Conservation (phyloP, 2,797 vertebrate genomes). For the Neoniphon sammara region DNA sequence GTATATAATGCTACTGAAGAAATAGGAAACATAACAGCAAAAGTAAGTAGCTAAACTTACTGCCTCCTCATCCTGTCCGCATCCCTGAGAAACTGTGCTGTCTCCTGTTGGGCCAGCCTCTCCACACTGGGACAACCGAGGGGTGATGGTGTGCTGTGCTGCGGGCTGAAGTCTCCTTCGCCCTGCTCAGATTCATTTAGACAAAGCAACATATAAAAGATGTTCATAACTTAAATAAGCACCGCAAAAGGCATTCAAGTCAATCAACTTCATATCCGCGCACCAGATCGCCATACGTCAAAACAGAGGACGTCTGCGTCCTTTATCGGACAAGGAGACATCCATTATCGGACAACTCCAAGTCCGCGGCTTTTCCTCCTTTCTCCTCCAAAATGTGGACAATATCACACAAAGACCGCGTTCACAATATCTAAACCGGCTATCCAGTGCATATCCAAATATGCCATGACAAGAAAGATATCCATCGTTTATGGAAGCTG, state of each 20-base stretch:
- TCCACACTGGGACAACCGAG: slow-evolving; percentile 66
- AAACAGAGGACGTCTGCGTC: fast-evolving
- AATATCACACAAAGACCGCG: too few relatives aligned
- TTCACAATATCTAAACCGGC: not conserved
- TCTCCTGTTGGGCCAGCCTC: slow-evolving; percentile 73
- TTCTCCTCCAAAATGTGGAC: too few relatives aligned
- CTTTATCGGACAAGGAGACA: slow-evolving; percentile 30
- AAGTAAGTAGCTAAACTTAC: slow-evolving; percentile 78
- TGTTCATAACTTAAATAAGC: not conserved
- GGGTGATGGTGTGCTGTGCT: slow-evolving; percentile 28
- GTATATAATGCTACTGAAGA: too few relatives aligned
- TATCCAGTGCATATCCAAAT: not conserved
- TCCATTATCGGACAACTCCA: too few relatives aligned
- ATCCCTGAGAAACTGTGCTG: slow-evolving; percentile 84
- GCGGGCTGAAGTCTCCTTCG: slow-evolving; percentile 48
- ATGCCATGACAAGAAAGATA: not conserved
- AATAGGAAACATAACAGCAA: not conserved
- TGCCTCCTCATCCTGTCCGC: slow-evolving; percentile 84
- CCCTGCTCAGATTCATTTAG: slow-evolving; percentile 55
- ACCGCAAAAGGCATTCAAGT: not conserved
- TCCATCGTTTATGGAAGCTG: not conserved
- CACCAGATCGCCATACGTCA: fast-evolving
- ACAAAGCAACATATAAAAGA: slow-evolving; percentile 7
- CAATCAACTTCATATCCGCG: too few relatives aligned
- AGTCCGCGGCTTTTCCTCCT: too few relatives aligned